A percentile compares a stretch with the other conserved stretches of the same genome.
Evolutionary conservation across 92 coral and sea anemone genomes (phyloP).

Genomic region (Micromussa lordhowensis): DNA sequence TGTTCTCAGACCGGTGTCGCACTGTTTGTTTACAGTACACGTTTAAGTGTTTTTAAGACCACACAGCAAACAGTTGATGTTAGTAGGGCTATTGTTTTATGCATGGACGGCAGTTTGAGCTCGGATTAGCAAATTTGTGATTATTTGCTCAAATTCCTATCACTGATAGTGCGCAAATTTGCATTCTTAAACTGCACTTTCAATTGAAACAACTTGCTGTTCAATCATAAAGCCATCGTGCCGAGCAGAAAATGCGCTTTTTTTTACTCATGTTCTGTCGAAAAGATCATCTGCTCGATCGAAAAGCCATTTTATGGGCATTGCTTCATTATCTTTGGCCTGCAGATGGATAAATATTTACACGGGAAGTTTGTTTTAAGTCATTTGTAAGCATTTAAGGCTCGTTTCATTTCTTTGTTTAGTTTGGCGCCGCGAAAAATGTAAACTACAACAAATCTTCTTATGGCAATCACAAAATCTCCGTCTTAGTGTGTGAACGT

Average conservation of each 20-base stretch:
- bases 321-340: conserved; percentile 65
- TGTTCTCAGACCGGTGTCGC: conserved; percentile 51
- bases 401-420: conserved; percentile 53
- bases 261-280: conserved; percentile 14
- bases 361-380: conserved; percentile 69
- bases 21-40: conserved; percentile 77
- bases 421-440: conserved; percentile 38
- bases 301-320: conserved; percentile 48
- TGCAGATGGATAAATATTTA: conserved; percentile 74
- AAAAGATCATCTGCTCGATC: conserved; percentile 64
- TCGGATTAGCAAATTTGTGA: conserved; percentile 43
- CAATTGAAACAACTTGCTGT: conserved; percentile 23
- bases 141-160: conserved; percentile 28
- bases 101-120: conserved; percentile 32
- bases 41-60: conserved; percentile 71
- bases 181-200: conserved; percentile 12
- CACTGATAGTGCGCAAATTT: not conserved
- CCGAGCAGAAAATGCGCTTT: not conserved
- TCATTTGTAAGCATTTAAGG: conserved; percentile 55
- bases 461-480: conserved; percentile 11
- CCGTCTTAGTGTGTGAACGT: not conserved
- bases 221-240: not conserved
- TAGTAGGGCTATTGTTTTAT: conserved; percentile 27
- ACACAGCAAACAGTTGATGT: conserved; percentile 54
- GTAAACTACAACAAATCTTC: conserved; percentile 31